These are phyloP conservation scores for Centropus unirufus DNA, from an alignment of 2,113 vertebrate species.

Conservation along the genomic window DNA sequence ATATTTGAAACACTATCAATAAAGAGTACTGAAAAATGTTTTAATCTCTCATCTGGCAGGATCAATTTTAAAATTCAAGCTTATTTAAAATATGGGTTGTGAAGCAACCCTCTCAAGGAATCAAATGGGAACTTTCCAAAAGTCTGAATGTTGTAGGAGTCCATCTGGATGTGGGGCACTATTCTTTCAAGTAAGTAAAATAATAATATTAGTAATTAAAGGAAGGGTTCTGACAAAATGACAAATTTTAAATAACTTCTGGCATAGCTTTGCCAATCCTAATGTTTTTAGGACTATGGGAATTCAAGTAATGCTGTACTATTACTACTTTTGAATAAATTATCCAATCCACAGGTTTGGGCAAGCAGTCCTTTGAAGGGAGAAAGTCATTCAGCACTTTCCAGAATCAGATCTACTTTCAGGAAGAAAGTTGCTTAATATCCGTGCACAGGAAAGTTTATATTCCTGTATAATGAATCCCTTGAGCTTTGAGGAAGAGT, in stretches of 20 bases:
- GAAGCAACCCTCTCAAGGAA: not conserved
- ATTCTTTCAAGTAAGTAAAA: not conserved
- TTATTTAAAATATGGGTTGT: not conserved
- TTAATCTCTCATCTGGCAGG: not conserved
- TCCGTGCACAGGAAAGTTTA: not conserved
- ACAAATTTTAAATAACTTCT: not conserved
- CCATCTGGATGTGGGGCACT: not conserved
- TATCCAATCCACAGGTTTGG: not conserved
- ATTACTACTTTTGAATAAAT: not conserved
- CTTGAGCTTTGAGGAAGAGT: not conserved
- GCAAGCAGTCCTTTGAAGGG: not conserved
- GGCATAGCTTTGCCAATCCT: not conserved
- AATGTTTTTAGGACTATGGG: not conserved
- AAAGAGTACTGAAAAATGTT: not conserved
- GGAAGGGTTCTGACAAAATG: not conserved
- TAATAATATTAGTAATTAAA: not conserved
- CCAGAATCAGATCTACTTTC: not conserved
- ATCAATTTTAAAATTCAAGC: not conserved
- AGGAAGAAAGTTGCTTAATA: constrained; percentile 27
- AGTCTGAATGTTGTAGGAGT: not conserved
- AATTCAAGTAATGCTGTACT: not conserved
- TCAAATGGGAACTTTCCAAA: not conserved
- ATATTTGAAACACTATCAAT: not conserved
- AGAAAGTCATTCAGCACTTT: not conserved
- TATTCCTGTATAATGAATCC: not conserved